Percentiles rank a stretch among this genome's conserved stretches.
Evolutionary conservation across 2,113 vertebrate species (phyloP).

Genomic region (Dromaius novaehollandiae): DNA sequence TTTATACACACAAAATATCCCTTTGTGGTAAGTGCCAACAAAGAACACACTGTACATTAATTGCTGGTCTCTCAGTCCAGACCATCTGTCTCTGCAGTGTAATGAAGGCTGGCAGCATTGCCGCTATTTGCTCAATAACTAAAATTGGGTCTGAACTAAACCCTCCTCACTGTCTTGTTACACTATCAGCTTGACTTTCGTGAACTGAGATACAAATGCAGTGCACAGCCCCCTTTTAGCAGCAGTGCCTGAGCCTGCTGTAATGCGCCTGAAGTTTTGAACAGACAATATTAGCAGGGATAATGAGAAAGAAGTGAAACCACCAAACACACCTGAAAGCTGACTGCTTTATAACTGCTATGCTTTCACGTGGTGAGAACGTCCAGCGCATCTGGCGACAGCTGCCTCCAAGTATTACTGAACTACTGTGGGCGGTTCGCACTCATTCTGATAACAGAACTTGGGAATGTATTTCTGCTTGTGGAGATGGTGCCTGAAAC

Average conservation of each 20-base stretch:
- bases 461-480: not conserved
- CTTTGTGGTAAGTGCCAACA: slow-evolving; percentile 74
- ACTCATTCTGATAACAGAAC: not conserved
- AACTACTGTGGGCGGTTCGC: not conserved
- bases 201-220: not conserved
- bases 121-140: slow-evolving; percentile 70
- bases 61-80: slow-evolving; percentile 77
- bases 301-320: not conserved
- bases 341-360: not conserved
- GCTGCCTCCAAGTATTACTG: not conserved
- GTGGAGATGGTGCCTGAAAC: accelerated
- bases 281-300: not conserved
- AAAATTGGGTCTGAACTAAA: slow-evolving; percentile 73
- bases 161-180: slow-evolving; percentile 48
- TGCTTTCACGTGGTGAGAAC: not conserved
- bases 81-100: slow-evolving; percentile 79
- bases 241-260: not conserved
- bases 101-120: slow-evolving; percentile 75
- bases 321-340: not conserved
- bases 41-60: slow-evolving; percentile 81
- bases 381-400: not conserved
- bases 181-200: slow-evolving; percentile 11
- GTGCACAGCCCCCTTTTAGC: slow-evolving; percentile 3
- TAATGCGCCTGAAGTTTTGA: not conserved
- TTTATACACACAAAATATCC: slow-evolving; percentile 52